Percentiles rank a stretch among this genome's conserved stretches.
Conservation (phyloP, 2,797 vertebrate genomes). For the Miopithecus talapoin region DNA sequence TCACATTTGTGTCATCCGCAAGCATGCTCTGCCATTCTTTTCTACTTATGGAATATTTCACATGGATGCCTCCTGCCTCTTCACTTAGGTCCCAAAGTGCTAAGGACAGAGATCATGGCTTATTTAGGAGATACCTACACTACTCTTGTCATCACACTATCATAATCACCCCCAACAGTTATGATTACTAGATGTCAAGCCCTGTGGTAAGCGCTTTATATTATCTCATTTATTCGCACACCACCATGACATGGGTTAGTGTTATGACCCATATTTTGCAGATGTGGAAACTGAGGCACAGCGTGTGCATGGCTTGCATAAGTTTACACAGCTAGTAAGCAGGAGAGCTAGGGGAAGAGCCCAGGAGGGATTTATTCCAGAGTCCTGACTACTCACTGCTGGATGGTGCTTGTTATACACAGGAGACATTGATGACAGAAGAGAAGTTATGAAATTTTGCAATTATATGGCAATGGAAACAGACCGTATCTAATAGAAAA, state of each 20-base stretch:
- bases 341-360: background rate
- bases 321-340: background rate
- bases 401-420: background rate
- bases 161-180: background rate
- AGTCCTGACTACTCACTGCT: background rate
- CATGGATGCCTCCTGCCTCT: background rate
- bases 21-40: background rate
- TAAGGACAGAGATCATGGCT: background rate
- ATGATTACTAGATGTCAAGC: background rate
- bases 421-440: background rate
- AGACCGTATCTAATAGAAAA: background rate
- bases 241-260: too few species aligned
- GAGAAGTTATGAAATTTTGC: background rate
- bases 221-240: background rate
- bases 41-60: background rate
- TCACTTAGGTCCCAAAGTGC: background rate
- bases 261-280: background rate
- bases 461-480: background rate
- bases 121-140: background rate
- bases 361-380: background rate
- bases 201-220: background rate
- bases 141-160: background rate
- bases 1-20: background rate
- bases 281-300: background rate
- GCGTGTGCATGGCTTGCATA: background rate